Evolutionary conservation across 1,140 invertebrate species (phyloP), one percentile per base, ranked within the genome.

Genomic region (Lepidurus couesii): DNA sequence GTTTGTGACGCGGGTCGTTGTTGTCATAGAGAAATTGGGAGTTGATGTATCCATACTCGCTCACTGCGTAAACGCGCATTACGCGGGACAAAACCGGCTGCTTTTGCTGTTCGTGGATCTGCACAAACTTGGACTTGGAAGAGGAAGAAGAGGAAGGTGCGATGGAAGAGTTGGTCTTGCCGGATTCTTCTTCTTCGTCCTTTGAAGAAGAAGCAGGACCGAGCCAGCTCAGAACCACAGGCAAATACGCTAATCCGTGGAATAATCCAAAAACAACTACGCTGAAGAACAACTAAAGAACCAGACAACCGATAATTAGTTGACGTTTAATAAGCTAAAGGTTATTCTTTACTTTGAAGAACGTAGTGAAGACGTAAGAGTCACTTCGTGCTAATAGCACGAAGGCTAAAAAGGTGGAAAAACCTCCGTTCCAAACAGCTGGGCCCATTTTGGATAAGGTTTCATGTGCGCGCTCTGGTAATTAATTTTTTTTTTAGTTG

Each of bases 211-310:
- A 81, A 73, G 83, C 81, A n/a, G 89, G 86, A 34, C 89, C 88
- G 9, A 87, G 81, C 75, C 87, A 82, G 76, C 88, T 89, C 16
- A 89, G 82, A 44, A 89, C 83, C 6, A 89, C 87, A 0, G 89
- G 89, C 75, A 90, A 82, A 82, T 88, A 88, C 73, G 87, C 82
- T 42, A 90, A 81, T 42, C 88, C 89, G 81, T 89, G 88, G 82
- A 88, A 89, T 34, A 89, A 82, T 42, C 89, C 89, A 82, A 88
- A 89, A 44, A 87, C 78, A 21, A 89, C 88, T 53, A 89, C 88
- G 13, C 86, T 84, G 45, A 87, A 86, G 80, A 89, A 89, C 78
- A 89, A 81, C 86, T 86, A 78, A 24, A 80, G 74, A 74, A 16
- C 53, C 11, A 42, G 77, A 79, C 44, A 8, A 8, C 26, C 34